Base-by-base conservation (phyloP, 30 jellyfish, hydroid and myxozoan species). In the Aurelia aurita region DNA sequence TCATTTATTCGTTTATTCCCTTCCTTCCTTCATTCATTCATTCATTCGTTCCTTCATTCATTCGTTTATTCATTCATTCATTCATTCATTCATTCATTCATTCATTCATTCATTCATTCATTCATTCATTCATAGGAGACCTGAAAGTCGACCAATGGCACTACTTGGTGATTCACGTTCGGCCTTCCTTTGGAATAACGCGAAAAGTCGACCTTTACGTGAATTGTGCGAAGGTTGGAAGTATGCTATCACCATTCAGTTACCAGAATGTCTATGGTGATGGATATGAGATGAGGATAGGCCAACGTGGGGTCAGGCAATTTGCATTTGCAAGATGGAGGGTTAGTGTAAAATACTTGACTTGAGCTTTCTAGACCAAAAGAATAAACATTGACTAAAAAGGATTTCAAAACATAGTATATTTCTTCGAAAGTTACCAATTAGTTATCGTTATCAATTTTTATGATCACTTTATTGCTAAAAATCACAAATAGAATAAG, bases 121-220 rank as follows among this genome's bases (percentile, higher is more conserved):
- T n/a, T 14, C 21, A 11, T 71, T 45, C 68, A 4, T 18, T 35
- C 58, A 18, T 53, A 86, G 98, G 87, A 26, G 47, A 76, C 47
- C 80, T 85, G 23, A 86, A 78, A 20, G 89, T 77, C 20, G 87
- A 62, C 59, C 87, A 45, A 19, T 92, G 98, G 98, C 95, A 84
- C 51, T 78, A 81, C 47, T 22, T 87, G 32, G 90, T 87, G 7
- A 31, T 90, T 20, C 96, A 90, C 45, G 87, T 82, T 26, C 66
- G 84, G 45, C 95, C 84, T 19, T 35, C 69, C 23, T 29, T 79
- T 49, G 93, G 93, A 22, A 58, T 58, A 58, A 68, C 87, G 12
- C 85, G 90, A 18, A 72, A 61, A 55, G 92, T 86, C 15, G 92
- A 81, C 72, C 58, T 87, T 73, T 92, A 86, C 69, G 88, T 71